Base-by-base conservation (phyloP, 1,140 invertebrate genomes). In the Luehdorfia chinensis region DNA sequence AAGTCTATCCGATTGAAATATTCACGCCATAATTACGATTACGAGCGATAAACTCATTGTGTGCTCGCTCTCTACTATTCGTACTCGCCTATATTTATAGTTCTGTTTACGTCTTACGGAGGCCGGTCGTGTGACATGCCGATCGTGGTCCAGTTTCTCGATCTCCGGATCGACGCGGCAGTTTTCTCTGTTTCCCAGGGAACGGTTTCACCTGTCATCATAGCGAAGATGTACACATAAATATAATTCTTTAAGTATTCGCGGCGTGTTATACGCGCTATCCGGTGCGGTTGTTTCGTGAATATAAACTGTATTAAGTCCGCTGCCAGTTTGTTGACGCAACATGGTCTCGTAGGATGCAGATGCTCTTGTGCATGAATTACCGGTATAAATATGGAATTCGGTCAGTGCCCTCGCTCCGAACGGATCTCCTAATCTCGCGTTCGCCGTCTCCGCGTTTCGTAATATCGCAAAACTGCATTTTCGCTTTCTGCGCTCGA, bases 301-400 rank as follows among this genome's bases (percentile, higher is more conserved):
- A 73, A 77, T 77, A 69, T 73, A 71, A 74, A 76, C 60, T 51
- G 57, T 65, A 63, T 66, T 62, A 71, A 58, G 32, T 8, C 33
- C 19, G 51, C 19, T n/a, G 32, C 54, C 56, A 43, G 53, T 39
- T 39, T 46, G 50, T 59, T 65, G 59, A 61, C 63, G 61, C 59
- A 63, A n/a, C n/a, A 61, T 47, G 43, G 50, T 55, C 43, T 61
- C 64, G 66, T 70, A 68, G 63, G 69, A 74, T 74, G 74, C 74
- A 77, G 72, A 77, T 67, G 71, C 60, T 72, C 62, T 66, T 69
- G 64, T 66, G 72, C 66, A 75, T 79, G 76, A 77, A 75, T 83
- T 79, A 81, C 68, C 68, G 69, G 74, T 75, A 66, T 75, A 77
- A 79, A 77, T 74, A 65, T 73, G 78, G 71, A 80, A 76, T 66